These are phyloP conservation scores for Habropoda laboriosa DNA, from an alignment of 1,140 invertebrate genomes.

Conservation along the genomic window DNA sequence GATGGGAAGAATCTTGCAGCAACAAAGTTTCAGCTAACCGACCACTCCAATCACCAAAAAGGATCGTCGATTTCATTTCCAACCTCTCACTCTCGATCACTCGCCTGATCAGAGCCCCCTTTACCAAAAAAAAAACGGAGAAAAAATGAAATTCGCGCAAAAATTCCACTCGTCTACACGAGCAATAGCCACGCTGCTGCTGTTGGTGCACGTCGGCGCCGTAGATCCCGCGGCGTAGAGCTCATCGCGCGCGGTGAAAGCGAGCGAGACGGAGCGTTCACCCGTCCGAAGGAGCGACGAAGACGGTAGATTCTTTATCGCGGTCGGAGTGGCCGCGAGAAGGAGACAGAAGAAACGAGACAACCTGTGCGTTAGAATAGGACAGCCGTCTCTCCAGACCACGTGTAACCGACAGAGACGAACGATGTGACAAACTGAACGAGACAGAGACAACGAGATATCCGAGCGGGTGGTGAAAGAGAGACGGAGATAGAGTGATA, in stretches of 20 bases:
- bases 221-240: constrained; percentile 56
- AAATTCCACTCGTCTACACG: not conserved
- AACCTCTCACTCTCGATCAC: no score
- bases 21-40: no score
- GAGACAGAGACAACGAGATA: not conserved
- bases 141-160: not conserved
- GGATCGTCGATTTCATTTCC: no score
- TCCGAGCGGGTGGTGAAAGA: not conserved
- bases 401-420: not conserved
- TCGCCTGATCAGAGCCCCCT: no score
- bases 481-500: not conserved
- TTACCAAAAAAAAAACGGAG: no score
- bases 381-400: not conserved
- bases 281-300: not conserved
- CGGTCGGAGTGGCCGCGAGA: not conserved
- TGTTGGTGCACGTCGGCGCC: constrained; percentile 36
- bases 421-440: not conserved
- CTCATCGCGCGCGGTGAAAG: constrained; percentile 63
- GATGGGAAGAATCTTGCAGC: no score
- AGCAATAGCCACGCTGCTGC: constrained; percentile 23
- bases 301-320: constrained; percentile 6
- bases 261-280: constrained; percentile 45
- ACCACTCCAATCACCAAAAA: no score
- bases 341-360: constrained; percentile 2
- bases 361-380: not conserved